These are phyloP conservation scores for Aradophagus sp. DNA, from an alignment of 1,140 invertebrate species.

Conservation along the genomic window DNA sequence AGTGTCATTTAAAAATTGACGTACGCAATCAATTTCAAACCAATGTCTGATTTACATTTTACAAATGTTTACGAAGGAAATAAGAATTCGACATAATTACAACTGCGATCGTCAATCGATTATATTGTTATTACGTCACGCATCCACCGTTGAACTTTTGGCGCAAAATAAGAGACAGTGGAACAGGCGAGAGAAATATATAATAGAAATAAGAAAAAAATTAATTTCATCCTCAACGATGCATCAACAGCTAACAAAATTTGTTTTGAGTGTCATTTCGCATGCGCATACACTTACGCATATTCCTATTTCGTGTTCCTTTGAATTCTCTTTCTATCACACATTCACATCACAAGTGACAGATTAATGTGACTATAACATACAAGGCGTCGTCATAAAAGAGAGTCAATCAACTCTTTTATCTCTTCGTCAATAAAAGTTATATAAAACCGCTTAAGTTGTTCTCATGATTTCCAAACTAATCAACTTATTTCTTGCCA, in stretches of 20 bases:
- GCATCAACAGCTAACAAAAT: constrained; percentile 16
- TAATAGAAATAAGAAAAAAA: constrained; percentile 5
- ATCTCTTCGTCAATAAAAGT: constrained; percentile 64
- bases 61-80: constrained; percentile 22
- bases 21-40: constrained; percentile 47
- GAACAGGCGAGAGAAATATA: constrained; percentile 6
- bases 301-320: constrained; percentile 6
- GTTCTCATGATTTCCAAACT: constrained; percentile 66
- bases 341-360: constrained; percentile 43
- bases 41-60: constrained; percentile 22
- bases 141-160: constrained; percentile 3
- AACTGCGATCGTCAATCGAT: constrained; percentile 15
- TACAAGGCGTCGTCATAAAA: constrained; percentile 48
- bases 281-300: background rate
- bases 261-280: constrained; percentile 16
- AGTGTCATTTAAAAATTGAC: constrained; percentile 12
- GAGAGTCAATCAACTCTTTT: constrained; percentile 46
- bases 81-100: constrained; percentile 30
- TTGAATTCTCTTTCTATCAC: constrained; percentile 19
- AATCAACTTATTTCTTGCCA: constrained; percentile 31
- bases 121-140: background rate
- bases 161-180: background rate
- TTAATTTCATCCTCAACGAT: background rate
- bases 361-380: constrained; percentile 21
- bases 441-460: constrained; percentile 71